phyloP scores from a whole-genome alignment of 1,140 invertebrate species.

The Pogonomyrmex barbatus region DNA sequence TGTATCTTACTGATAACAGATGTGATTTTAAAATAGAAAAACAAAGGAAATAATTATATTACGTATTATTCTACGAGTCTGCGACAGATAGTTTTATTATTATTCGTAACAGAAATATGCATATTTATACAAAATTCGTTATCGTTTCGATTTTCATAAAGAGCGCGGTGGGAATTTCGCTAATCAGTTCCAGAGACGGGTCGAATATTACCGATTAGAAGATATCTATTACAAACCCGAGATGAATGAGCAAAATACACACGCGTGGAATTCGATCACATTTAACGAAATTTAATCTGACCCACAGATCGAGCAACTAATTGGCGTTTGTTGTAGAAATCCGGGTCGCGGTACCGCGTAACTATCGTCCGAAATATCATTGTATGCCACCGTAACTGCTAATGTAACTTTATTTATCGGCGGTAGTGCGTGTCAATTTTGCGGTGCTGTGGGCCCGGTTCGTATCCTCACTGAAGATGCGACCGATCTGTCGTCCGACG shows the following conservation, averaged over 20 bases:
- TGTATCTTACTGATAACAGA: neutral
- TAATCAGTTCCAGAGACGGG: slow-evolving; percentile 12
- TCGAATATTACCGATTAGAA: slow-evolving; percentile 43
- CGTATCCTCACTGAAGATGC: slow-evolving; percentile 18
- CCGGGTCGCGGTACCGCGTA: slow-evolving; percentile 38
- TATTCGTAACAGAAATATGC: neutral
- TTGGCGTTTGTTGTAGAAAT: slow-evolving; percentile 61
- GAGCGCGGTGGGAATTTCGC: neutral
- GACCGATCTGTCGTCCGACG: slow-evolving; percentile 4
- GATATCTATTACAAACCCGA: slow-evolving; percentile 50
- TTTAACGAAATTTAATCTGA: slow-evolving; percentile 59
- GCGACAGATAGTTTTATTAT: neutral
- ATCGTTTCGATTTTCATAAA: neutral
- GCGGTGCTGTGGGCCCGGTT: neutral
- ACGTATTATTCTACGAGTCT: neutral
- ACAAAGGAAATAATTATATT: neutral
- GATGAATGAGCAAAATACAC: slow-evolving; percentile 50
- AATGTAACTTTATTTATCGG: slow-evolving; percentile 54
- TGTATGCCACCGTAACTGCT: slow-evolving; percentile 23
- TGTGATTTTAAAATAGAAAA: neutral
- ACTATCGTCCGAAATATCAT: slow-evolving; percentile 48
- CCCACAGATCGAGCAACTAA: slow-evolving; percentile 52
- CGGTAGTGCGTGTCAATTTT: slow-evolving; percentile 33
- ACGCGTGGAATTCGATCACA: slow-evolving; percentile 40
- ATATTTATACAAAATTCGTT: neutral